Base-by-base conservation (phyloP, 2,113 vertebrate genomes). In the Gambusia affinis region DNA sequence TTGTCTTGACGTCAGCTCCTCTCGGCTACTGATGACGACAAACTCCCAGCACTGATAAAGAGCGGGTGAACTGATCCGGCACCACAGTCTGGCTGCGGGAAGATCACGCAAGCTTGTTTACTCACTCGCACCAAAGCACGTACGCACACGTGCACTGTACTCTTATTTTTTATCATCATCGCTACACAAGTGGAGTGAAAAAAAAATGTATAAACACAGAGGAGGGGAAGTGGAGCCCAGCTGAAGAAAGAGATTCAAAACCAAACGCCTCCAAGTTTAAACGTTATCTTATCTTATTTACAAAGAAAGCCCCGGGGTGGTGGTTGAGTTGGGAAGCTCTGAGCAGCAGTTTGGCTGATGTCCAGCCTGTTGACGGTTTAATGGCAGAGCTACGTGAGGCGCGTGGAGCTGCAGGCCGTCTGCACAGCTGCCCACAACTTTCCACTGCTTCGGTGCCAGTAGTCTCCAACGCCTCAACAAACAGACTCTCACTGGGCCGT, bases 351-450 rank as follows among this genome's bases (percentile, higher is more conserved):
- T 33, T 84, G 82, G 85, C 82, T 61, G 66, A 3, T n/a, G 37
- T 76, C 79, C 82, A 82, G 60, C n/a, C 64, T 15, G 66, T 60
- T 73, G 79, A 75, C 2, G 39, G 27, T 64, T 82, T 83, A 80
- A 85, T 75, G 72, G 60, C 85, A n/a, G 80, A 64, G 83, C 77
- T 85, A 85, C 78, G 80, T 88, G 86, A 10, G 75, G 83, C 12
- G 27, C 67, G 74, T 85, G 76, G 78, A 64, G 60, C 76, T 51
- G 28, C 29, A 24, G 8, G 17, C 8, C 3, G 8, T 47, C 51
- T 24, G 51, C 5, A 54, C 7, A 54, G 17, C 51, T 19, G 51
- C 51, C 22, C 51, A 54, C 47, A 24, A 24, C 22, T 57, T n/a
- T 57, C 22, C 19, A 24, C 24, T n/a, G 17, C 51, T 24, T n/a